Base-by-base conservation (phyloP, 2,113 vertebrate species). In the Raja brachyura region DNA sequence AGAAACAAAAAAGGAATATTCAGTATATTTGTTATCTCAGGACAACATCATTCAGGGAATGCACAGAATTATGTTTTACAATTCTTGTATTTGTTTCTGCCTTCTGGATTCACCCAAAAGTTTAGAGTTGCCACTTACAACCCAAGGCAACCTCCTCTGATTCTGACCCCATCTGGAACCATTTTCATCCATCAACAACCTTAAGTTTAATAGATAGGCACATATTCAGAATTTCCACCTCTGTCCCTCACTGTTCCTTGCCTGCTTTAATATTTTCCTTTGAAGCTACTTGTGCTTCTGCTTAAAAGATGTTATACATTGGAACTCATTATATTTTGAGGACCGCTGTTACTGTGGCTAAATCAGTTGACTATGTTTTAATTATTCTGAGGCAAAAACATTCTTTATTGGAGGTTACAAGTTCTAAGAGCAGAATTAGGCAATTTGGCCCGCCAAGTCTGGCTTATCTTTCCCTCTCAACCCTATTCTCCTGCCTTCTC, bases 1-100 rank as follows among this genome's bases (percentile, higher is more conserved):
- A 95, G 31, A 94, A 94, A 94, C 94, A 79, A 14, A 93, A 76
- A 95, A 54, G 93, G 74, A 83, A 13, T 88, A 54, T 28, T 28
- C 10, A 39, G 4, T 61, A 86, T n/a, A 86, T 7, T 22, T 13
- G 59, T 22, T 13, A 61, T n/a, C 54, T 59, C 59, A 59, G 54
- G 22, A 59, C 77, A 81, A 10, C 10, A 25, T 25, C 20, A 83
- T 83, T 59, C 48, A 28, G 48, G 48, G 48, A 81, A 81, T 22
- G 48, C 33, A 81, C 7, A 9, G 33, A 81, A 18, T 20, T 39
- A 81, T 6, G 4, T 81, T 81, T 81, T 81, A 22, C 7, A 81
- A 81, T 25, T 56, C 78, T 81, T 56, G 48, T 22, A 16, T 31
- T 39, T 10, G 11, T 78, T 78, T 78, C 76, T 54, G 78, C 78